A percentile compares a stretch with the other conserved stretches of the same genome.
Evolutionary conservation across 2,113 vertebrate genomes (phyloP).

Genomic region (Nanorana parkeri): DNA sequence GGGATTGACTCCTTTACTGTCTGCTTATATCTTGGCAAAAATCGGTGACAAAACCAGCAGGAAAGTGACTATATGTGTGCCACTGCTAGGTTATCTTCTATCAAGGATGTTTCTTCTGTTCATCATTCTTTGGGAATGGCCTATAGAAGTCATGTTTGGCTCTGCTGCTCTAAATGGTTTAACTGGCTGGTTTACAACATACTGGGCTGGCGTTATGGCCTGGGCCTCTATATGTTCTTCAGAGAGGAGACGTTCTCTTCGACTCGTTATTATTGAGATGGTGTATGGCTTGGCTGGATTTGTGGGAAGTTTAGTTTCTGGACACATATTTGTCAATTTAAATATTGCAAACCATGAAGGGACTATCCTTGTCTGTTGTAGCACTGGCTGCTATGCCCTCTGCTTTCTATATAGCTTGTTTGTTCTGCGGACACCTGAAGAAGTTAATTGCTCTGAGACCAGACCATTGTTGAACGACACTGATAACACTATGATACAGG

Average conservation of each 20-base stretch:
- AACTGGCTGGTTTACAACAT: conserved; percentile 80
- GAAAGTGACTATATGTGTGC: conserved; percentile 79
- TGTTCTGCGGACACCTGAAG: conserved; percentile 69
- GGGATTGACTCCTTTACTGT: conserved; percentile 80
- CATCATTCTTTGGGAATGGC: conserved; percentile 77
- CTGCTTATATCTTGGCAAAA: conserved; percentile 80
- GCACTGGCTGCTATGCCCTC: conserved; percentile 76
- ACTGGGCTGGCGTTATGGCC: conserved; percentile 88
- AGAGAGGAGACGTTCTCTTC: conserved; percentile 73
- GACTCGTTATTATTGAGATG: conserved; percentile 84
- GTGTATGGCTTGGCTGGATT: conserved; percentile 83
- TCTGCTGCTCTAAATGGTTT: conserved; percentile 81
- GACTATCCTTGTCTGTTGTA: conserved; percentile 75
- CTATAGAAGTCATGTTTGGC: conserved; percentile 81
- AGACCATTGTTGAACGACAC: not conserved
- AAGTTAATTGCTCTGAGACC: conserved; percentile 7
- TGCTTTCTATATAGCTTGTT: conserved; percentile 77
- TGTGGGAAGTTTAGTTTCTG: conserved; percentile 86
- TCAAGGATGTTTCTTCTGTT: conserved; percentile 79
- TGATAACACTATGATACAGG: conserved; percentile 18
- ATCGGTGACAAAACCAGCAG: conserved; percentile 82
- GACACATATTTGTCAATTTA: conserved; percentile 82
- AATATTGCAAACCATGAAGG: conserved; percentile 71
- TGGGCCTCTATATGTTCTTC: conserved; percentile 81
- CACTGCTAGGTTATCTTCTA: conserved; percentile 84